Conservation (phyloP, 2,888 invertebrate species). For the Chouioia cunea region DNA sequence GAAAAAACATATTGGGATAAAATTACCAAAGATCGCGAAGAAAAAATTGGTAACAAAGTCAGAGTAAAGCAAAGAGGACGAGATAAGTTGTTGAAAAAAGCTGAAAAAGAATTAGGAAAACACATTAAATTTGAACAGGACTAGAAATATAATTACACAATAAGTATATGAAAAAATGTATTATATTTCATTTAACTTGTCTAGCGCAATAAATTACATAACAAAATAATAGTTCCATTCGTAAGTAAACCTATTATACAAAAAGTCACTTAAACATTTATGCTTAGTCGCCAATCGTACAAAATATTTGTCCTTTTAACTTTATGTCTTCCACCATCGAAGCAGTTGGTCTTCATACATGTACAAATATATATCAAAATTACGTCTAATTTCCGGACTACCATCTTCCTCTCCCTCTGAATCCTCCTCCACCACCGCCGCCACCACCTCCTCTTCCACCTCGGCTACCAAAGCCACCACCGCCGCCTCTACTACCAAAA, state of each 20-base stretch:
- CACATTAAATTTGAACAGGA: slow-evolving; percentile 80
- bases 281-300: slow-evolving; percentile 24
- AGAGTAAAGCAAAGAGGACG: slow-evolving; percentile 73
- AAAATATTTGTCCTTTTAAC: background rate
- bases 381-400: slow-evolving; percentile 53
- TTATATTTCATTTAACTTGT: slow-evolving; percentile 35
- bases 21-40: slow-evolving; percentile 75
- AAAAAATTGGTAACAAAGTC: slow-evolving; percentile 70
- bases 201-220: slow-evolving; percentile 40
- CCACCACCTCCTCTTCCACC: slow-evolving; percentile 62
- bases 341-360: too few species aligned
- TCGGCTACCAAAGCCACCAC: slow-evolving; percentile 64
- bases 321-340: too few species aligned
- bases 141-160: slow-evolving; percentile 42
- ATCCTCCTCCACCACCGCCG: slow-evolving; percentile 58
- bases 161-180: slow-evolving; percentile 41
- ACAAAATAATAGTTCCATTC: slow-evolving; percentile 36
- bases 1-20: slow-evolving; percentile 87
- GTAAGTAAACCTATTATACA: slow-evolving; percentile 18
- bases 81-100: slow-evolving; percentile 73
- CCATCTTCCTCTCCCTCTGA: slow-evolving; percentile 60
- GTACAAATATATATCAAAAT: background rate
- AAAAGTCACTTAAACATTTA: slow-evolving; percentile 6
- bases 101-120: slow-evolving; percentile 78
- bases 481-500: slow-evolving; percentile 60